A percentile compares a stretch with the other conserved stretches of the same genome.
Conservation (phyloP, 2,797 vertebrate genomes). For the Hafferia zeledoni region DNA sequence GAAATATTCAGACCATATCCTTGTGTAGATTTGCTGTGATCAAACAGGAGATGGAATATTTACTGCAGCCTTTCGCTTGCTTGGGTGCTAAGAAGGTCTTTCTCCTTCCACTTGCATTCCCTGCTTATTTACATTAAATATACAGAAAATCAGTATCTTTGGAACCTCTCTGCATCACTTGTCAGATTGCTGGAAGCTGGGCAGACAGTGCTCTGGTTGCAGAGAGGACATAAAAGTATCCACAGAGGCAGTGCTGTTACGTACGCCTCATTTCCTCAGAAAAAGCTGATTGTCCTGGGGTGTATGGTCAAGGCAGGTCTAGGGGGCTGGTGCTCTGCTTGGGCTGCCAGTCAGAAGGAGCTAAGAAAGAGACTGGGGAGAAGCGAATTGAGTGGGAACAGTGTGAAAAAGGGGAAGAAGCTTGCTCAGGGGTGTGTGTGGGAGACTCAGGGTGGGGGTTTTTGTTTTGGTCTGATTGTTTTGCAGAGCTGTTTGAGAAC, state of each 20-base stretch:
- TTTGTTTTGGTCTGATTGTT: not conserved
- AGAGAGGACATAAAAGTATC: not conserved
- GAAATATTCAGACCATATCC: not conserved
- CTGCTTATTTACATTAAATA: not conserved
- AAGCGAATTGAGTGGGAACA: not conserved
- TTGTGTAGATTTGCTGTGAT: not conserved
- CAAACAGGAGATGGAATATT: not conserved
- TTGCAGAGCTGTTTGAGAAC: not conserved
- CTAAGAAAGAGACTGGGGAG: not conserved
- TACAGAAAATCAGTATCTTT: not conserved
- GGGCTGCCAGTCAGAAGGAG: not conserved
- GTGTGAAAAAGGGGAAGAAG: not conserved
- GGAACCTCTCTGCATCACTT: not conserved
- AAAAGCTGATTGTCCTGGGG: constrained; percentile 8
- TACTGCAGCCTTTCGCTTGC: not conserved
- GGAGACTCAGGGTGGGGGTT: not conserved
- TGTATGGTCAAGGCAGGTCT: not conserved
- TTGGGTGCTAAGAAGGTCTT: not conserved
- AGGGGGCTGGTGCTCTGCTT: not conserved
- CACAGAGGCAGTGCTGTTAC: not conserved
- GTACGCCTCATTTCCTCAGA: constrained; percentile 8
- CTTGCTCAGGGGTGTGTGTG: not conserved
- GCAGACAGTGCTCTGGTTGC: not conserved
- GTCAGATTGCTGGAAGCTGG: not conserved
- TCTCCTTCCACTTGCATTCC: not conserved